A percentile compares a stretch with the other conserved stretches of the same genome.
phyloP scores from a whole-genome alignment of 1,140 invertebrate species.

The Halyomorpha halys region DNA sequence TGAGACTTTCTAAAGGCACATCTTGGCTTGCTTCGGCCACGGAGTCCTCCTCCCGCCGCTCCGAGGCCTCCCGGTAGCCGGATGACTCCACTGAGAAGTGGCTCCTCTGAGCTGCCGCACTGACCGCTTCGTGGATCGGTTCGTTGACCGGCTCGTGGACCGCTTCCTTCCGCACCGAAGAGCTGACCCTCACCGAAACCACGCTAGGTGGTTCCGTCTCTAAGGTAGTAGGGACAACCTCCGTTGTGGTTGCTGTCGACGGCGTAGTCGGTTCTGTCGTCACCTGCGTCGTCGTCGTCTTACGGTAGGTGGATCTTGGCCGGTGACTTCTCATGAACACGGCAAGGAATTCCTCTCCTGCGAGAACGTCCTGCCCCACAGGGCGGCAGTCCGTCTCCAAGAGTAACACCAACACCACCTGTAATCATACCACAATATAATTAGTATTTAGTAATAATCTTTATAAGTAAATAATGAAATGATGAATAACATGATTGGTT shows the following conservation, averaged over 20 bases:
- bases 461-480: too few relatives aligned
- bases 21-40: conserved; percentile 13
- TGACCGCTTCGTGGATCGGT: conserved; percentile 39
- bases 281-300: conserved; percentile 26
- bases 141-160: conserved; percentile 28
- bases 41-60: conserved; percentile 8
- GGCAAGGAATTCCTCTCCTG: conserved; percentile 46
- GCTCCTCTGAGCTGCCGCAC: conserved; percentile 43
- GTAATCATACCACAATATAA: conserved; percentile 27
- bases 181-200: conserved; percentile 36
- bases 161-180: conserved; percentile 33
- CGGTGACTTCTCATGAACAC: conserved; percentile 42
- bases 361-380: conserved; percentile 40
- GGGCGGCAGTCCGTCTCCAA: conserved; percentile 33
- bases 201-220: conserved; percentile 30
- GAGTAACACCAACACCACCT: conserved; percentile 34
- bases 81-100: conserved; percentile 44
- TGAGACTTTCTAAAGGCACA: neutral
- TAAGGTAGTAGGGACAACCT: conserved; percentile 18
- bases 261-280: conserved; percentile 36
- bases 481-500: too few relatives aligned
- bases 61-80: conserved; percentile 4
- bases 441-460: too few relatives aligned
- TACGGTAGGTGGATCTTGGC: conserved; percentile 26
- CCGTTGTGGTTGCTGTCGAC: conserved; percentile 14